Percentiles rank a stretch among this genome's conserved stretches.
These are phyloP conservation scores for Leptinotarsa lineolata DNA, from an alignment of 1,140 invertebrate genomes.

Conservation along the genomic window DNA sequence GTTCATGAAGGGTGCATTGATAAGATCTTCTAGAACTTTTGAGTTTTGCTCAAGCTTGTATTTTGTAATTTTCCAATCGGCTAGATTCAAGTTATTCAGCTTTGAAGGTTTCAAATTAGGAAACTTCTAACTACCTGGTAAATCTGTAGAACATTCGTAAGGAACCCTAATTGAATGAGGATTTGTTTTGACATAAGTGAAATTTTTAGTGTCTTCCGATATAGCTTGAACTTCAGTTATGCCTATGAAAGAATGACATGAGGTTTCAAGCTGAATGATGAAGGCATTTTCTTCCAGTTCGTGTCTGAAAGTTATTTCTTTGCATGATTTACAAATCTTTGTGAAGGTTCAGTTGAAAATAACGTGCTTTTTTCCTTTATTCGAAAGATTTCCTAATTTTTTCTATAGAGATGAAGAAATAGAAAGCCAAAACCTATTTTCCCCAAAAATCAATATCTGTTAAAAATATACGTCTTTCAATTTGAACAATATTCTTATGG, in stretches of 20 bases:
- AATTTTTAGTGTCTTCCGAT: background rate
- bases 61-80: background rate
- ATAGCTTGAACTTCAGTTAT: constrained; percentile 26
- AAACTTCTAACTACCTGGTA: background rate
- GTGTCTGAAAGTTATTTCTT: no score
- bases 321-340: no score
- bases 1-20: background rate
- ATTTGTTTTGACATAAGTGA: background rate
- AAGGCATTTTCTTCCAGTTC: no score
- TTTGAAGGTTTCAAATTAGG: background rate
- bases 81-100: background rate
- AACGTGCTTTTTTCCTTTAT: no score
- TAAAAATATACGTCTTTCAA: no score
- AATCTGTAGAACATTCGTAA: background rate
- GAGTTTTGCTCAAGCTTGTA: background rate
- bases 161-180: background rate
- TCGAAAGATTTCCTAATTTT: no score
- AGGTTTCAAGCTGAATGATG: constrained; percentile 17
- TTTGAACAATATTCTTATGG: no score
- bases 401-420: no score
- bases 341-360: no score
- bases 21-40: background rate
- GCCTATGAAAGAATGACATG: constrained; percentile 28
- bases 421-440: no score
- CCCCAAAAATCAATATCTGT: no score